These are phyloP conservation scores for Psilanteris sp. DNA, from an alignment of 1,140 invertebrate genomes.

Conservation along the genomic window DNA sequence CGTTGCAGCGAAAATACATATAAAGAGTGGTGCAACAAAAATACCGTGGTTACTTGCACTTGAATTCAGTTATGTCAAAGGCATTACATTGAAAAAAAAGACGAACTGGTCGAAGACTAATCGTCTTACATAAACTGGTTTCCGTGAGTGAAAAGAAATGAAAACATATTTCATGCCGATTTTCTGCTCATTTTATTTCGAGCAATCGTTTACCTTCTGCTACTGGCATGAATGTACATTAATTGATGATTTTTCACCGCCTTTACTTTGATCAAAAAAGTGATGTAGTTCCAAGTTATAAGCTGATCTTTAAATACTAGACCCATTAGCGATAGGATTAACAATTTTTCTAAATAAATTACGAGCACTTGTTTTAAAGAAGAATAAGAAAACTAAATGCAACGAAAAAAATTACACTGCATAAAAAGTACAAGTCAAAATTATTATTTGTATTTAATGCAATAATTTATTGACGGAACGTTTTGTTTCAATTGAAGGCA, in stretches of 20 bases:
- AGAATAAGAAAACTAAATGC: background rate
- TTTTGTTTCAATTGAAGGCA: too few relatives aligned
- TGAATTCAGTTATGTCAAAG: conserved; percentile 58
- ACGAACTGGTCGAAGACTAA: conserved; percentile 55
- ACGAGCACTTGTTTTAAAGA: background rate
- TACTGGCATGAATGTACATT: conserved; percentile 36
- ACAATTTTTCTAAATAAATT: conserved; percentile 28
- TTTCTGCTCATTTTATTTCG: conserved; percentile 60
- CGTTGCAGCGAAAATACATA: background rate
- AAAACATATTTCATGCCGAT: conserved; percentile 58
- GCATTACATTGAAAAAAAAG: conserved; percentile 37
- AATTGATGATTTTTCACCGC: conserved; percentile 50
- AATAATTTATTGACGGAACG: too few relatives aligned
- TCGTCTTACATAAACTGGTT: conserved; percentile 60
- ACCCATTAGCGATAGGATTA: conserved; percentile 25
- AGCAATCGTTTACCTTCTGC: conserved; percentile 48
- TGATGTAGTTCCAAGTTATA: conserved; percentile 3
- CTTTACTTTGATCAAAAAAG: conserved; percentile 18
- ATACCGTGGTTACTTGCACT: conserved; percentile 42
- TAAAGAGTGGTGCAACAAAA: conserved; percentile 21
- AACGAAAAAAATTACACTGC: conserved; percentile 1
- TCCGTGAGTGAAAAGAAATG: conserved; percentile 40
- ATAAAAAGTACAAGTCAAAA: too few relatives aligned
- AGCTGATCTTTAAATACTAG: conserved; percentile 14
- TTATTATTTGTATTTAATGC: too few relatives aligned